phyloP scores from a whole-genome alignment of 1,140 invertebrate species.

The Trinorchestia longiramus region DNA sequence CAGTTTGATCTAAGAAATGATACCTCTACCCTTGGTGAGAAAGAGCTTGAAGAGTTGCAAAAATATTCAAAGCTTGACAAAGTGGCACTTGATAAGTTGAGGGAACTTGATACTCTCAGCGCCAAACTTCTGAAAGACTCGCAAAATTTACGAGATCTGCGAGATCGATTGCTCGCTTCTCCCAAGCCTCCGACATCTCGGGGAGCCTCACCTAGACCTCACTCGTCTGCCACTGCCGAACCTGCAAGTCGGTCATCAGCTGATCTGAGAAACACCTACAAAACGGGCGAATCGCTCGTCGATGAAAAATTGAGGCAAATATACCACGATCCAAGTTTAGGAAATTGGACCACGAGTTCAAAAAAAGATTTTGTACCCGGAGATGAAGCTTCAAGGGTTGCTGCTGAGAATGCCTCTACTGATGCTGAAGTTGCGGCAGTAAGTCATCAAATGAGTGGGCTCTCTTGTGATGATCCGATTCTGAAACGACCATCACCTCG shows the following conservation, averaged over 20 bases:
- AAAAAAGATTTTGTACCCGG: constrained; percentile 56
- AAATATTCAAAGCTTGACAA: constrained; percentile 82
- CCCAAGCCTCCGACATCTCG: constrained; percentile 61
- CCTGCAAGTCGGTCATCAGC: constrained; percentile 4
- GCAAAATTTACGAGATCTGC: constrained; percentile 81
- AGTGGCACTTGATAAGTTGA: constrained; percentile 81
- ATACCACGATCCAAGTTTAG: constrained; percentile 76
- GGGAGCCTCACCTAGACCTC: constrained; percentile 28
- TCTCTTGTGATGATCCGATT: background rate
- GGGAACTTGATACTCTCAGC: constrained; percentile 81
- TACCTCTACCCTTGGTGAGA: constrained; percentile 79
- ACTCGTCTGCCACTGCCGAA: background rate
- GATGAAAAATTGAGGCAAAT: constrained; percentile 80
- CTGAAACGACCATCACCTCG: background rate
- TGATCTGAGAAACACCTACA: constrained; percentile 69
- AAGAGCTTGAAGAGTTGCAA: constrained; percentile 81
- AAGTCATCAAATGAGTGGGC: constrained; percentile 71
- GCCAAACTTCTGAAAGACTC: constrained; percentile 83
- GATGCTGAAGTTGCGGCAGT: constrained; percentile 74
- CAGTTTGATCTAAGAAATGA: constrained; percentile 84
- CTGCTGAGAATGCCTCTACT: constrained; percentile 70
- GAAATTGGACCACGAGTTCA: constrained; percentile 76
- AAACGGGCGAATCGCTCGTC: constrained; percentile 73
- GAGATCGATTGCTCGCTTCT: constrained; percentile 76
- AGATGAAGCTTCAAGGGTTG: constrained; percentile 69